Base-by-base conservation (phyloP, 1,140 invertebrate genomes). In the Ridgeia piscesae region DNA sequence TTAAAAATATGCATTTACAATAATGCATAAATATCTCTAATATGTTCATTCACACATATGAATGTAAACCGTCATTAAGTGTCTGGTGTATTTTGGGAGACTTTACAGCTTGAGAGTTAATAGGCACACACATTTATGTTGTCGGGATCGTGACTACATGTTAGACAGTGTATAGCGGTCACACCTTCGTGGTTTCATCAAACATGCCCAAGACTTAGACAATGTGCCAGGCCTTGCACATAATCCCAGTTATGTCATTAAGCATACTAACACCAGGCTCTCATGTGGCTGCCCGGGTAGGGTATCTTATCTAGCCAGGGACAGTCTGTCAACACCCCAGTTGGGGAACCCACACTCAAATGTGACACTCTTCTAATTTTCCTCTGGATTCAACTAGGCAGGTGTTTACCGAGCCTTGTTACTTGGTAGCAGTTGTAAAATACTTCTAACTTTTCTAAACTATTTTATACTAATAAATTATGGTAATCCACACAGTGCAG, bases 191-290 rank as follows among this genome's bases (percentile, higher is more conserved):
- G 58, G 58, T 21, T 77, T 77, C 58, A 77, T 77, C 58, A 77
- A 77, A 77, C 58, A 77, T 77, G 58, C 27, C 58, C 58, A 77
- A 77, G 58, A 77, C 58, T 77, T 77, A 77, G 58, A 77, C 58
- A 77, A 77, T 77, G 17, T 77, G 11, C 58, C 58, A 77, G 58
- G 58, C 58, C 58, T 21, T 21, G 27, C 58, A 77, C 58, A 77
- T 77, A 77, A 77, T 77, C 58, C 58, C 58, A 77, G 58, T 77
- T 77, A 77, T 77, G 58, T 77, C 58, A 77, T 77, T 77, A 77
- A 27, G 58, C 27, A 77, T 77, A 77, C n/a, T n/a, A n/a, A n/a
- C 58, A 77, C 11, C 58, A 77, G 58, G 17, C 58, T 77, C 58
- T 27, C 2, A 21, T 77, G 58, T 77, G 58, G 11, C 58, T 77